A percentile compares a stretch with the other conserved stretches of the same genome.
Evolutionary conservation across 1,140 invertebrate genomes (phyloP).

Genomic region (Geopemphigus sp.): DNA sequence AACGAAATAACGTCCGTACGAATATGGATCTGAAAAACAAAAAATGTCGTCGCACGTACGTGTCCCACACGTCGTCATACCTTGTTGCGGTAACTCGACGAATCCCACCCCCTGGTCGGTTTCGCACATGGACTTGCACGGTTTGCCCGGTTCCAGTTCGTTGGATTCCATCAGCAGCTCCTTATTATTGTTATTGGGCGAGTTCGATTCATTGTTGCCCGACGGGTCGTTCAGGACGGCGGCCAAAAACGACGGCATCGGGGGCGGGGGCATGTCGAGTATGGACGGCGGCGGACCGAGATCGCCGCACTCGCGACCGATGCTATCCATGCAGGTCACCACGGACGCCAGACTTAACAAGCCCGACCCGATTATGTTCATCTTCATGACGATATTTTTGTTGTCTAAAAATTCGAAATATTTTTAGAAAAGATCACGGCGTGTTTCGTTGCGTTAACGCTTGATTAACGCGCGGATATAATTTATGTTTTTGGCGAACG

Average conservation of each 20-base stretch:
- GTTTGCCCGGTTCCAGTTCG: slow-evolving; percentile 33
- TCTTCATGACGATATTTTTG: not conserved
- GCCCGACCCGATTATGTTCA: not conserved
- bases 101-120: slow-evolving; percentile 42
- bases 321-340: slow-evolving; percentile 32
- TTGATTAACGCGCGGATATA: too few species aligned
- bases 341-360: slow-evolving; percentile 3
- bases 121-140: slow-evolving; percentile 39
- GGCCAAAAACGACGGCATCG: slow-evolving; percentile 70
- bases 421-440: too few species aligned
- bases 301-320: slow-evolving; percentile 56
- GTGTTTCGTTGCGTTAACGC: too few species aligned
- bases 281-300: slow-evolving; percentile 77
- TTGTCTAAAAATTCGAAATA: not conserved
- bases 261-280: slow-evolving; percentile 75
- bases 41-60: too few species aligned
- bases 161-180: slow-evolving; percentile 35
- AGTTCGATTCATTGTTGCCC: slow-evolving; percentile 27
- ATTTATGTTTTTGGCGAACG: too few species aligned
- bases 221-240: slow-evolving; percentile 54
- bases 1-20: not conserved
- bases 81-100: slow-evolving; percentile 33
- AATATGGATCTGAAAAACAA: too few species aligned
- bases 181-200: slow-evolving; percentile 13
- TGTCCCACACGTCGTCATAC: not conserved